Evolutionary conservation across 1,140 invertebrate species (phyloP), one percentile per base, ranked within the genome.

Genomic region (Drosophila virilis): DNA sequence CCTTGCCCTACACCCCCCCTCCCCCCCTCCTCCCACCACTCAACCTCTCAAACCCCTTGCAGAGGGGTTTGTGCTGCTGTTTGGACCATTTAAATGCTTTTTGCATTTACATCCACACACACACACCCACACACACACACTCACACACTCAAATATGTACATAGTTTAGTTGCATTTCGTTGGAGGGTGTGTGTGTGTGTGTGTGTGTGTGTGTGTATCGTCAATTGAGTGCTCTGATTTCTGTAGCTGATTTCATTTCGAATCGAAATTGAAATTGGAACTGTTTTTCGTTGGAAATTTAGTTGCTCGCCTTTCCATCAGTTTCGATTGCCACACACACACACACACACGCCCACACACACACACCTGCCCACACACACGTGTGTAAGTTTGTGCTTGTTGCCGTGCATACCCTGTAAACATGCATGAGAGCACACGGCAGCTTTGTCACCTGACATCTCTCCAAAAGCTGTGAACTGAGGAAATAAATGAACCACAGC

Each of bases 211-310:
- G 50, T 54, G 35, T 51, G 6, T 61, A 37, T 45, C 46, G 33
- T 9, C 50, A 62, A 72, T 66, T 67, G 64, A 68, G 40, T 55
- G 61, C 64, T 73, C 48, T 60, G 70, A 73, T 73, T 73, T 68
- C 40, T 54, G 40, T 60, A 42, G 55, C 46, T 60, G 70, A 68
- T 73, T 73, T 73, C 64, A 67, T 59, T 60, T 67, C 48, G 42
- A 73, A 59, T 64, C 42, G 40, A 62, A 69, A 74, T 74, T 74
- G 68, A 64, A 75, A 77, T 77, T 62, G 45, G 58, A 74, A 74
- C 48, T 58, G 60, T 76, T 76, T 71, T 72, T 72, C 74, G 61
- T 66, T 45, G 45, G 54, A 33, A 48, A 43, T 48, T 52, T 59
- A 15, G n/a, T 61, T 66, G 67, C 43, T 60, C 13, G 28, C 54